Evolutionary conservation across 2,888 invertebrate genomes (phyloP).

Genomic region (Barypeithes pellucidus): DNA sequence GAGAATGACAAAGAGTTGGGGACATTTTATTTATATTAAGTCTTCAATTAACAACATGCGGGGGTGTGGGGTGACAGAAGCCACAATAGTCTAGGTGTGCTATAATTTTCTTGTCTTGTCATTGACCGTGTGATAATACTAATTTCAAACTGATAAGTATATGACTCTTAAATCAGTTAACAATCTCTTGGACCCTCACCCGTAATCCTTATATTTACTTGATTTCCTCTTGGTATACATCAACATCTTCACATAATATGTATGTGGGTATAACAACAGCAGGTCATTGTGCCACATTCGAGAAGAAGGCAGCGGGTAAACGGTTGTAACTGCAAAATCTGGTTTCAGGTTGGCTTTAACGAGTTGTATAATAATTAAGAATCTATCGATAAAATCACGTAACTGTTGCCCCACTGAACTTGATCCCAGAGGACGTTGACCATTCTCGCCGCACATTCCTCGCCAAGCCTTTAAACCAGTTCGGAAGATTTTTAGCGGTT

Average conservation of each 20-base stretch:
- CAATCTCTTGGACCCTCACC: too few relatives aligned
- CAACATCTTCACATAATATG: neutral
- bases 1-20: neutral
- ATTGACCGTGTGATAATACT: too few relatives aligned
- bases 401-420: slow-evolving; percentile 59
- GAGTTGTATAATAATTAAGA: slow-evolving; percentile 38
- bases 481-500: neutral
- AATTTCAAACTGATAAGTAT: too few relatives aligned
- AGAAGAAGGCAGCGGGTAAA: slow-evolving; percentile 35
- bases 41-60: too few relatives aligned
- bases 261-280: slow-evolving; percentile 2
- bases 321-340: slow-evolving; percentile 42
- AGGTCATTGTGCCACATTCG: slow-evolving; percentile 49
- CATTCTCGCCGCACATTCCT: slow-evolving; percentile 39
- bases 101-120: too few relatives aligned
- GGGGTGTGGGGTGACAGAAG: too few relatives aligned
- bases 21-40: neutral
- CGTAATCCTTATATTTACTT: too few relatives aligned
- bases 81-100: too few relatives aligned
- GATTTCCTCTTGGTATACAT: neutral
- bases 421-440: slow-evolving; percentile 56
- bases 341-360: slow-evolving; percentile 38
- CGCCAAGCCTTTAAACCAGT: slow-evolving; percentile 29
- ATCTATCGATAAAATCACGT: slow-evolving; percentile 50
- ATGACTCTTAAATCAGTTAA: too few relatives aligned